Conservation (phyloP, 2,113 vertebrate genomes). For the Paralichthys olivaceus region DNA sequence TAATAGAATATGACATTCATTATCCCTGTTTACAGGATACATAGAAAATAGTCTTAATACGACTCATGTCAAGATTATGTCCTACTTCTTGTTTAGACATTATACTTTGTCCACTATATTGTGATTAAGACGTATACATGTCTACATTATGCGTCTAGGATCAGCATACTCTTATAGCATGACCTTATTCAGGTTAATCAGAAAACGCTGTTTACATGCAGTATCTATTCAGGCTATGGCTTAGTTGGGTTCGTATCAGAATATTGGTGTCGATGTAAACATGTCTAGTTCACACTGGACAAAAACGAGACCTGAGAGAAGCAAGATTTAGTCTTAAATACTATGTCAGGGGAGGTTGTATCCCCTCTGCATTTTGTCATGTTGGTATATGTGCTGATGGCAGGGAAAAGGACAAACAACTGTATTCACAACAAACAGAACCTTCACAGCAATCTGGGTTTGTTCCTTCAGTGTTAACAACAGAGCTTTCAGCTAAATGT, state of each 20-base stretch:
- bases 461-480: neutral
- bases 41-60: too few relatives aligned
- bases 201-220: too few relatives aligned
- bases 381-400: conserved; percentile 7
- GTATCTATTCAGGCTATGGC: too few relatives aligned
- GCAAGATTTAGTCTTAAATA: neutral
- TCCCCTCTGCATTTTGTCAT: neutral
- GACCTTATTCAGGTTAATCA: too few relatives aligned
- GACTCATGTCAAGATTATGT: too few relatives aligned
- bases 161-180: too few relatives aligned
- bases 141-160: too few relatives aligned
- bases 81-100: too few relatives aligned
- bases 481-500: neutral
- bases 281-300: neutral
- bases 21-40: neutral
- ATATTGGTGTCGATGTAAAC: too few relatives aligned
- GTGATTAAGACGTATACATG: too few relatives aligned
- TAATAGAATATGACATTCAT: neutral
- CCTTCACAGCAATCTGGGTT: neutral
- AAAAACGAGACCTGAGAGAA: neutral
- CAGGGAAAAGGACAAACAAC: neutral
- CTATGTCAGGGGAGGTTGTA: neutral
- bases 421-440: conserved; percentile 47
- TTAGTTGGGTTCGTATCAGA: too few relatives aligned
- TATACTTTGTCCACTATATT: too few relatives aligned